phyloP scores from a whole-genome alignment of 2,113 vertebrate species.

The Cynoglossus semilaevis region DNA sequence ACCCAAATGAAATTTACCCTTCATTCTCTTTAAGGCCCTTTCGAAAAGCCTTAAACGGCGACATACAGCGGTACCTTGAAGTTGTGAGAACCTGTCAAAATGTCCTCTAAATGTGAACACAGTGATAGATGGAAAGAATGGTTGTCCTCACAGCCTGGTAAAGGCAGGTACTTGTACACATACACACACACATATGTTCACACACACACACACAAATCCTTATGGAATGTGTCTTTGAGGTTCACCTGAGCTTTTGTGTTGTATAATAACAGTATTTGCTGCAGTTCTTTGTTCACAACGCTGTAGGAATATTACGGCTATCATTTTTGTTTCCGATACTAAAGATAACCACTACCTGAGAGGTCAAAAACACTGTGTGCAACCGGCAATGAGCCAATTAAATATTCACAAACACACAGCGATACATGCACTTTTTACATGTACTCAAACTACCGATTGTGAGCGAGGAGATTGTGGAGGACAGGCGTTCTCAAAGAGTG shows the following conservation, averaged over 20 bases:
- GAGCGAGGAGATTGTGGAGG: constrained; percentile 57
- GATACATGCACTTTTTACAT: constrained; percentile 39
- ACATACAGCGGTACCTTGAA: no score
- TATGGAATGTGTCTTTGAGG: constrained; percentile 36
- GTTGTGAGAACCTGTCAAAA: no score
- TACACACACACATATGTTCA: constrained; percentile 8
- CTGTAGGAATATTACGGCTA: constrained; percentile 21
- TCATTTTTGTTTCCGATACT: constrained; percentile 25
- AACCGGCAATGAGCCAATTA: constrained; percentile 48
- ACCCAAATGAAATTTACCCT: no score
- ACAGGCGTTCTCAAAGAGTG: constrained; percentile 62
- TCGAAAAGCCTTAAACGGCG: no score
- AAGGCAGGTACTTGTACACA: not conserved
- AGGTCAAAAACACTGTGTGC: constrained; percentile 21
- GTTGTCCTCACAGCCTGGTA: no score
- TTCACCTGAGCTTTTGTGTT: constrained; percentile 29
- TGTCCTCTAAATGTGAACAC: no score
- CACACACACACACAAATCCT: constrained; percentile 9
- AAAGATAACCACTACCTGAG: constrained; percentile 10
- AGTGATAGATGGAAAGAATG: no score
- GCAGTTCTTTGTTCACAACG: constrained; percentile 6
- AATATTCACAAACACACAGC: constrained; percentile 42
- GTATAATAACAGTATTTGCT: constrained; percentile 28
- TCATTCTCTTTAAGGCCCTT: no score
- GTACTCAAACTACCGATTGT: constrained; percentile 51